A percentile compares a stretch with the other conserved stretches of the same genome.
These are phyloP conservation scores for Apodemia zela DNA, from an alignment of 2,888 invertebrate species.

Conservation along the genomic window DNA sequence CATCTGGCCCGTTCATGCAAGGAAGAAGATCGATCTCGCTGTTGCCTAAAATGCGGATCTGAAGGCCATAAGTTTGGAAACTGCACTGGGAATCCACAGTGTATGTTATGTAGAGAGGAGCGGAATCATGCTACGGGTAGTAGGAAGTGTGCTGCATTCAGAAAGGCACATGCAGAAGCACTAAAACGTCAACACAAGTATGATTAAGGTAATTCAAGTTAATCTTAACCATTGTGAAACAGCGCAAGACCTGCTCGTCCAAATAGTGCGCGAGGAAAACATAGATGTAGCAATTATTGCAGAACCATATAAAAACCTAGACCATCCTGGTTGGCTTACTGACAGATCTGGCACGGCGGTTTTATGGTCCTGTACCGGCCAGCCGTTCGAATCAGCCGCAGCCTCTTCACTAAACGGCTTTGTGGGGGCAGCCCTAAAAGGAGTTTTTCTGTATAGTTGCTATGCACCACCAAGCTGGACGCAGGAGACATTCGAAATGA, in stretches of 20 bases:
- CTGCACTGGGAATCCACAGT: background rate
- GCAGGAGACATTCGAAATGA: background rate
- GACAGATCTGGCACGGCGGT: background rate
- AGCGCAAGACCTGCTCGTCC: background rate
- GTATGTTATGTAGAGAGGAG: background rate
- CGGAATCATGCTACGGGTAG: background rate
- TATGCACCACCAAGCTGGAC: no score
- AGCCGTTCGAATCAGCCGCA: background rate
- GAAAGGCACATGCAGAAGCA: background rate
- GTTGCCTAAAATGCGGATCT: background rate
- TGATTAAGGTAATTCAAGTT: background rate
- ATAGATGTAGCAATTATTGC: background rate
- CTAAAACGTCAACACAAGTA: background rate
- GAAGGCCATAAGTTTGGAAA: background rate
- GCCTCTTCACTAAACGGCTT: background rate
- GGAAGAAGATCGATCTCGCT: background rate
- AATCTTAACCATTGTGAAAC: background rate
- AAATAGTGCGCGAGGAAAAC: background rate
- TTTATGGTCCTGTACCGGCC: background rate
- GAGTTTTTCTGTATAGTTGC: no score
- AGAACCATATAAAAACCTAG: background rate
- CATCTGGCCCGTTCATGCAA: background rate
- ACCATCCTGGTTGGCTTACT: background rate
- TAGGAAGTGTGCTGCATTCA: background rate
- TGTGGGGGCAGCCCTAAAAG: background rate